Evolutionary conservation across 2,113 vertebrate genomes (phyloP).

Genomic region (Catagonus wagneri): DNA sequence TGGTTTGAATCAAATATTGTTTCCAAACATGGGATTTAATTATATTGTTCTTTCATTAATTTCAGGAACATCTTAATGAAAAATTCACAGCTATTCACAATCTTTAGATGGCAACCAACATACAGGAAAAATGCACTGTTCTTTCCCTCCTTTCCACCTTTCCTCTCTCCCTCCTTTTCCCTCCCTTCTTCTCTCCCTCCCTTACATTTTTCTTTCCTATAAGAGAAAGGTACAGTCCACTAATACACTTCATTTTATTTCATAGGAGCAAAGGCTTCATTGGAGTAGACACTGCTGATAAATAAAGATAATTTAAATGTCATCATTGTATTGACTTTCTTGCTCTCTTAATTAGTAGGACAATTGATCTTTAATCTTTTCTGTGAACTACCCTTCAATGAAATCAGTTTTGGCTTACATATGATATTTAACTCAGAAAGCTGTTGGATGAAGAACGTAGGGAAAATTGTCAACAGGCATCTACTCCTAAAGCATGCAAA

Average conservation of each 20-base stretch:
- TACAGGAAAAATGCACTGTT: not conserved
- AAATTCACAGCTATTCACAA: slow-evolving; percentile 15
- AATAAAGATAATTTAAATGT: slow-evolving; percentile 77
- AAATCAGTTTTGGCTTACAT: slow-evolving; percentile 48
- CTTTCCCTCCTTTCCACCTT: not conserved
- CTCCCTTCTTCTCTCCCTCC: not conserved
- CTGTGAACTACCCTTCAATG: slow-evolving; percentile 32
- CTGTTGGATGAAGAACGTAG: not conserved
- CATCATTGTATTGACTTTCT: slow-evolving; percentile 69
- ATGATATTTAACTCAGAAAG: not conserved
- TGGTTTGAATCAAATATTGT: not conserved
- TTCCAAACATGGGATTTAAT: not conserved
- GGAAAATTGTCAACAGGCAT: not conserved
- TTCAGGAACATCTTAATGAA: slow-evolving; percentile 40
- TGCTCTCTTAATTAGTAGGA: slow-evolving; percentile 68
- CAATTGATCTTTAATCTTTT: slow-evolving; percentile 66
- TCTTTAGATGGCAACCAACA: not conserved
- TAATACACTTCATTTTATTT: slow-evolving; percentile 14
- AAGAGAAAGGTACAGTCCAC: slow-evolving; percentile 15
- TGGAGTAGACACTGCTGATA: slow-evolving; percentile 21
- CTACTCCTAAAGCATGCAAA: not conserved
- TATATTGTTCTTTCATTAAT: not conserved
- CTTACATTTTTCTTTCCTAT: not conserved
- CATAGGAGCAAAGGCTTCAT: not conserved
- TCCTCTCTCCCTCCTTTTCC: not conserved